These are phyloP conservation scores for Hylyphantes graminicola DNA, from an alignment of 1,140 invertebrate species.

Conservation along the genomic window DNA sequence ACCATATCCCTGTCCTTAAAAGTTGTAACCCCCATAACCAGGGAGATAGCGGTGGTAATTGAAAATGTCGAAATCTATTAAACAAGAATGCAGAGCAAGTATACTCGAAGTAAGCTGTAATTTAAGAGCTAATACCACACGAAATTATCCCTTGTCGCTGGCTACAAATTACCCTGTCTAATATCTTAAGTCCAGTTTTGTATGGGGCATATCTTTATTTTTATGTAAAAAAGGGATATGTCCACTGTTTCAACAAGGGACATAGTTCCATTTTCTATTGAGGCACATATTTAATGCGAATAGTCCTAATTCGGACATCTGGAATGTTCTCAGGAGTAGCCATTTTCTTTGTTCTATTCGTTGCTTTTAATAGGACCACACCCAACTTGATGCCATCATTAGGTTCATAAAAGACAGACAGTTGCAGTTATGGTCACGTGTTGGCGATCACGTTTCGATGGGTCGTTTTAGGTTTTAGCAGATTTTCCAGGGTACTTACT, in stretches of 20 bases:
- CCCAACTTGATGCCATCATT: conserved; percentile 53
- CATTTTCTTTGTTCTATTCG: background rate
- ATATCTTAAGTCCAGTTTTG: conserved; percentile 39
- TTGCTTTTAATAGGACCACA: conserved; percentile 51
- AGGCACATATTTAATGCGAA: conserved; percentile 17
- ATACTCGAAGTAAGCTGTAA: conserved; percentile 20
- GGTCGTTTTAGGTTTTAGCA: background rate
- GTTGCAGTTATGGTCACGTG: background rate
- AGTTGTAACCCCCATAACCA: conserved; percentile 35
- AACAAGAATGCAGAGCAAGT: conserved; percentile 17
- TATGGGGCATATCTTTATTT: background rate
- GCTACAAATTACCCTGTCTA: conserved; percentile 48
- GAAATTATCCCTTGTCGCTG: conserved; percentile 24
- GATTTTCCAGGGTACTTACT: background rate
- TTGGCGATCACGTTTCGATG: conserved; percentile 23
- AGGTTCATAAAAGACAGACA: conserved; percentile 44
- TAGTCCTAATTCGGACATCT: conserved; percentile 30
- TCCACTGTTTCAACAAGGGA: too few relatives aligned
- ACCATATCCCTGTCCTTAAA: conserved; percentile 22
- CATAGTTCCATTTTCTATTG: too few relatives aligned
- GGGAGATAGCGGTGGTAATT: conserved; percentile 20
- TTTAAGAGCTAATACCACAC: conserved; percentile 30
- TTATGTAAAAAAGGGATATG: background rate
- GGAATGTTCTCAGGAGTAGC: conserved; percentile 26
- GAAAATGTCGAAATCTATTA: conserved; percentile 49